These are phyloP conservation scores for Atta texana DNA, from an alignment of 1,140 invertebrate species.

Conservation along the genomic window DNA sequence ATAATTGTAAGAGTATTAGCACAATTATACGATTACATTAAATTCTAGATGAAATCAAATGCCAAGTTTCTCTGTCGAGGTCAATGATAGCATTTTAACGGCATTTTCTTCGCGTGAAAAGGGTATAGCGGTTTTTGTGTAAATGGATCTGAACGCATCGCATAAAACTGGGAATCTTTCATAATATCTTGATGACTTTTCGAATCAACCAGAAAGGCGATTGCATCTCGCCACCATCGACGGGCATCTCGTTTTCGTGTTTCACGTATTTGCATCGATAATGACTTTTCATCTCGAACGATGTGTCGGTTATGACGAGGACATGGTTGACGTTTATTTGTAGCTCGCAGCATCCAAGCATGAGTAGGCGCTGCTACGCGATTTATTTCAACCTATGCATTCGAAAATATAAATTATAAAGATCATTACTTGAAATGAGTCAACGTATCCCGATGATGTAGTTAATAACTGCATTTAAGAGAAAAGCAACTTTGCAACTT, in stretches of 20 bases:
- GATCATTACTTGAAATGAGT: neutral
- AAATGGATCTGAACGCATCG: conserved; percentile 75
- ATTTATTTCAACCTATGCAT: conserved; percentile 82
- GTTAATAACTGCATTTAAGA: too few relatives aligned
- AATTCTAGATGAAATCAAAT: neutral
- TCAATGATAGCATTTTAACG: neutral
- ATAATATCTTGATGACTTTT: neutral
- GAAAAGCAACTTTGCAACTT: too few relatives aligned
- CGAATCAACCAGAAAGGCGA: conserved; percentile 72
- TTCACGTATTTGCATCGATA: conserved; percentile 69
- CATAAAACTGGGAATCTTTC: conserved; percentile 71
- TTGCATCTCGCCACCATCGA: conserved; percentile 80
- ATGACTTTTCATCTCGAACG: conserved; percentile 58
- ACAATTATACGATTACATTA: neutral
- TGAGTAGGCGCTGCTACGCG: conserved; percentile 86
- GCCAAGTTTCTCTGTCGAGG: neutral
- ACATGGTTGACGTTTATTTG: conserved; percentile 68
- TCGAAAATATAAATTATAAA: conserved; percentile 24
- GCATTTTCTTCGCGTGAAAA: conserved; percentile 26
- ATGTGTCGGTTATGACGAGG: conserved; percentile 76
- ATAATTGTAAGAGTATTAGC: neutral
- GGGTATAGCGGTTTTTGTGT: conserved; percentile 78
- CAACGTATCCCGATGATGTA: neutral
- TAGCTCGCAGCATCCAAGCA: conserved; percentile 79
- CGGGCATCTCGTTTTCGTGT: conserved; percentile 73